These are phyloP conservation scores for Distichodus sexfasciatus DNA, from an alignment of 2,797 vertebrate genomes.

Conservation along the genomic window DNA sequence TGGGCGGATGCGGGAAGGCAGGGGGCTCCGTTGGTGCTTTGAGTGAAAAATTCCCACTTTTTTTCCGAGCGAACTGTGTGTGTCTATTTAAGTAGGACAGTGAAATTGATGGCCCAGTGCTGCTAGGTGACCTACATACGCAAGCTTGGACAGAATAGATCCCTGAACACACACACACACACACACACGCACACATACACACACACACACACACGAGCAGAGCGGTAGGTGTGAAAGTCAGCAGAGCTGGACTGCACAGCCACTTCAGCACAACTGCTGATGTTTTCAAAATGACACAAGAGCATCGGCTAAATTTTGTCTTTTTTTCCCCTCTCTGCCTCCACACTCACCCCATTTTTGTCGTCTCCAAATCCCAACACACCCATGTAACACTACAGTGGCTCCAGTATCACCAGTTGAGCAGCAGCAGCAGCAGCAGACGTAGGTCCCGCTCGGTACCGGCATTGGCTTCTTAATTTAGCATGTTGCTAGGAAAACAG, in stretches of 20 bases:
- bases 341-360: too few species aligned
- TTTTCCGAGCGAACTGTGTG: conserved; percentile 50
- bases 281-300: conserved; percentile 37
- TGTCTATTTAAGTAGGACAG: conserved; percentile 65
- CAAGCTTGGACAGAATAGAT: conserved; percentile 57
- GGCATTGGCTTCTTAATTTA: too few species aligned
- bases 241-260: conserved; percentile 29
- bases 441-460: too few species aligned
- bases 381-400: not conserved
- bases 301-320: conserved; percentile 15
- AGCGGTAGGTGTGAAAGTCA: conserved; percentile 45
- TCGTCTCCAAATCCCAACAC: not conserved
- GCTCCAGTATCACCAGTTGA: not conserved
- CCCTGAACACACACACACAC: conserved; percentile 53
- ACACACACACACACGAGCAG: conserved; percentile 20
- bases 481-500: too few species aligned
- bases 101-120: conserved; percentile 65
- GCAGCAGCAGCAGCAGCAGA: not conserved
- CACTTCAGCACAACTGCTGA: conserved; percentile 44
- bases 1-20: conserved; percentile 13
- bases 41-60: conserved; percentile 54
- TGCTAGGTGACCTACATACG: conserved; percentile 68
- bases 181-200: conserved; percentile 31
- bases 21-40: conserved; percentile 32
- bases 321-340: too few species aligned